These are phyloP conservation scores for Chironomus tentans DNA, from an alignment of 2,888 invertebrate genomes.

Conservation along the genomic window DNA sequence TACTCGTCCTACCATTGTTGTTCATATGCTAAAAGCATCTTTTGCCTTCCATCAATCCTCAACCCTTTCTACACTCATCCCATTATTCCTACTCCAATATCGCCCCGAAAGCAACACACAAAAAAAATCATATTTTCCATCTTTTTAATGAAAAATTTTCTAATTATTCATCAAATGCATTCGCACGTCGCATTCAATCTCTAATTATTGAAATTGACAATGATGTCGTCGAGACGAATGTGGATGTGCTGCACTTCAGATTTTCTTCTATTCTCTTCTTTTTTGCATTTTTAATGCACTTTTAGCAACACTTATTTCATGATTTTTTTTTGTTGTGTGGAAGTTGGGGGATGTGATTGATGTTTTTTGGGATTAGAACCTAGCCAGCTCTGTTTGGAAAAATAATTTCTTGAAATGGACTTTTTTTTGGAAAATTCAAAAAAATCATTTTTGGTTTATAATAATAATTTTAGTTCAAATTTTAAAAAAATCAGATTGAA, in stretches of 20 bases:
- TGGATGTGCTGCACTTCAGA: background rate
- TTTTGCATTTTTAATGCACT: background rate
- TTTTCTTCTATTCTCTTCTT: background rate
- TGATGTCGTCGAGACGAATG: background rate
- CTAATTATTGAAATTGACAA: constrained; percentile 26
- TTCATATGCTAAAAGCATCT: constrained; percentile 4
- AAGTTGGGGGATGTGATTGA: no score
- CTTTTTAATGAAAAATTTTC: constrained; percentile 10
- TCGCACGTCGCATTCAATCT: constrained; percentile 17
- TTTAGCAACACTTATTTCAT: background rate
- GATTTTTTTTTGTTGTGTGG: no score
- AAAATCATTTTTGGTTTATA: no score
- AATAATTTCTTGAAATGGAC: no score
- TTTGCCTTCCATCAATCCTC: background rate
- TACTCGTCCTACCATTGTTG: background rate
- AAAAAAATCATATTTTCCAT: background rate
- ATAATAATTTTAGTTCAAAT: no score
- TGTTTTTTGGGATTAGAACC: no score
- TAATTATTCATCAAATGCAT: constrained; percentile 20
- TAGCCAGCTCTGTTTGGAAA: no score
- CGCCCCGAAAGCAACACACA: background rate
- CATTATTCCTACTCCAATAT: background rate
- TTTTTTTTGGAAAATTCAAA: no score
- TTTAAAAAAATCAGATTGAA: no score
- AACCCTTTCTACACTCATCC: background rate